Evolutionary conservation across 2,113 vertebrate species (phyloP).

Genomic region (Martes martes): DNA sequence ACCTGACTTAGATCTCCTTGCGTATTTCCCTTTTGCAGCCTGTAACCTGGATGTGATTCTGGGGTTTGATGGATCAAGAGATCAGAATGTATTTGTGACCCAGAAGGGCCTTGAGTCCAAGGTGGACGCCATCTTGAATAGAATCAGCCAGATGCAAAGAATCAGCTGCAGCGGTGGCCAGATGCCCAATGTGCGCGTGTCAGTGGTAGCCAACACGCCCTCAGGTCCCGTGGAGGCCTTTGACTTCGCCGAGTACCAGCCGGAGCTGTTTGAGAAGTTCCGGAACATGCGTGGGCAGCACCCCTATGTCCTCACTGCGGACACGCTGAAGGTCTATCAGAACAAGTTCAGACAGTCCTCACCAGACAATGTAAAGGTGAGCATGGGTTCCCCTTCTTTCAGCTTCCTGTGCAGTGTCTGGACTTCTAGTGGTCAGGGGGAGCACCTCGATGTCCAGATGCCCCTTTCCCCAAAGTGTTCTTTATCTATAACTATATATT

Average conservation of each 20-base stretch:
- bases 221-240: slow-evolving; percentile 84
- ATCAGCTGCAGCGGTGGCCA: slow-evolving; percentile 90
- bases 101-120: slow-evolving; percentile 90
- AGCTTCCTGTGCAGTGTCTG: fast-evolving
- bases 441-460: fast-evolving
- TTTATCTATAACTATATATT: not conserved
- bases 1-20: not conserved
- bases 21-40: slow-evolving; percentile 76
- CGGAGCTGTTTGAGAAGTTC: slow-evolving; percentile 86
- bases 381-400: not conserved
- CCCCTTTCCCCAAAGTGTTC: too few species aligned
- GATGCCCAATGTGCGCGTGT: slow-evolving; percentile 85
- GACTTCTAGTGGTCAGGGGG: too few species aligned
- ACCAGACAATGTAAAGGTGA: slow-evolving; percentile 86
- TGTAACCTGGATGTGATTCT: slow-evolving; percentile 93
- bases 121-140: slow-evolving; percentile 86
- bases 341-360: slow-evolving; percentile 84
- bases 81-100: slow-evolving; percentile 87
- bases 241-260: slow-evolving; percentile 87
- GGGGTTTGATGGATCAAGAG: slow-evolving; percentile 90
- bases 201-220: slow-evolving; percentile 84
- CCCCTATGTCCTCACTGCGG: slow-evolving; percentile 86
- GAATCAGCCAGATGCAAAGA: slow-evolving; percentile 88
- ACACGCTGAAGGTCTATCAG: slow-evolving; percentile 88
- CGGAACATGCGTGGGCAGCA: slow-evolving; percentile 83